These are phyloP conservation scores for Drosophila suboccidentalis DNA, from an alignment of 2,888 invertebrate species.

Conservation along the genomic window DNA sequence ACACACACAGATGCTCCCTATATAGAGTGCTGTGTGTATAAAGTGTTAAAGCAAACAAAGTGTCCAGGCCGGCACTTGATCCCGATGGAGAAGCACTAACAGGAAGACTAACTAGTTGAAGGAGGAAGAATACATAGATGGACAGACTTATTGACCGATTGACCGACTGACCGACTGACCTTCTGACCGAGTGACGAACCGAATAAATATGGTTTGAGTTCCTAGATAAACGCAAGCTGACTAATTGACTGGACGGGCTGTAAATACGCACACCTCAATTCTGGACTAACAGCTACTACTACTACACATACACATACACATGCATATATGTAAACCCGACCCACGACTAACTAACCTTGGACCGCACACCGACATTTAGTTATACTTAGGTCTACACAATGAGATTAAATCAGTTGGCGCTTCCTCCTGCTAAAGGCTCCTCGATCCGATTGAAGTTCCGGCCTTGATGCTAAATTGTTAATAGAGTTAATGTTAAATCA, in stretches of 20 bases:
- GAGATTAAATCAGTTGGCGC: conserved; percentile 45
- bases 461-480: conserved; percentile 28
- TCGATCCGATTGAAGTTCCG: conserved; percentile 11
- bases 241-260: conserved; percentile 60
- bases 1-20: conserved; percentile 1
- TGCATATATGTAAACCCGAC: conserved; percentile 5
- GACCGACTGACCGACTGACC: conserved; percentile 2
- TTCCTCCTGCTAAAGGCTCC: neutral
- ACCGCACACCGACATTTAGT: conserved; percentile 30
- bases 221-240: conserved; percentile 73
- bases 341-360: neutral
- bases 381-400: conserved; percentile 51
- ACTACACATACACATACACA: conserved; percentile 8
- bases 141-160: conserved; percentile 18
- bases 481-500: conserved; percentile 37
- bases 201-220: conserved; percentile 79
- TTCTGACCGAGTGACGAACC: conserved; percentile 53
- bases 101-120: neutral
- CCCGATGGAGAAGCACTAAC: neutral
- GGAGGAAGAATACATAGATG: neutral
- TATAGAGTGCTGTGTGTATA: conserved; percentile 21
- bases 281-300: conserved; percentile 30
- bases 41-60: conserved; percentile 18
- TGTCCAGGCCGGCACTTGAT: conserved; percentile 6
- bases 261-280: conserved; percentile 72